phyloP scores from a whole-genome alignment of 2,113 vertebrate species.

The Pterocles orientalis region DNA sequence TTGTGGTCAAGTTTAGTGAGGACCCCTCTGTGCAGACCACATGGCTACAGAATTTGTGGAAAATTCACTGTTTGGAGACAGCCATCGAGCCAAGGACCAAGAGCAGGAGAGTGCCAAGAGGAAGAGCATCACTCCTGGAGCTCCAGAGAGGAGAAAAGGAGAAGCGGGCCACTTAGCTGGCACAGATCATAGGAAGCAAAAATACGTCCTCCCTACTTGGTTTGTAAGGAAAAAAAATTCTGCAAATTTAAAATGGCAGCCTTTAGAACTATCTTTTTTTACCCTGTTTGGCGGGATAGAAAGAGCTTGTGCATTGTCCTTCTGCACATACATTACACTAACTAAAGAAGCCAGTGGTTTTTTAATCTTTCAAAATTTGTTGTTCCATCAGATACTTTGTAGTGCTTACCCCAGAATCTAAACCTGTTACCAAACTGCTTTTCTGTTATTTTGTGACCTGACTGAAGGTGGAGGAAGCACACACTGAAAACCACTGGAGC shows the following conservation, averaged over 20 bases:
- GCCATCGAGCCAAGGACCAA: neutral
- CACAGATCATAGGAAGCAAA: neutral
- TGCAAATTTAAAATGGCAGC: neutral
- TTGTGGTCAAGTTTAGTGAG: neutral
- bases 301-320: neutral
- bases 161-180: neutral
- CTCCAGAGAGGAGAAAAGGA: neutral
- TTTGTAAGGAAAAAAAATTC: neutral
- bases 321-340: neutral
- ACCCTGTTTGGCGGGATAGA: neutral
- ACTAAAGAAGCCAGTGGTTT: accelerated
- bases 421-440: neutral
- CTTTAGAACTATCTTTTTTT: neutral
- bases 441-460: neutral
- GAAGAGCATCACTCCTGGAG: neutral
- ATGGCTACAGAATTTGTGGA: neutral
- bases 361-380: neutral
- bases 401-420: neutral
- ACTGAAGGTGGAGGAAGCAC: neutral
- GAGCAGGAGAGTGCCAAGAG: neutral
- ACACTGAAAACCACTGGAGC: neutral
- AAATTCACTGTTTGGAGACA: neutral
- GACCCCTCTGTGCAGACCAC: neutral
- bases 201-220: neutral
- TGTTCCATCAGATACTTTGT: neutral